These are phyloP conservation scores for Podiceps cristatus DNA, from an alignment of 2,113 vertebrate species.

Conservation along the genomic window DNA sequence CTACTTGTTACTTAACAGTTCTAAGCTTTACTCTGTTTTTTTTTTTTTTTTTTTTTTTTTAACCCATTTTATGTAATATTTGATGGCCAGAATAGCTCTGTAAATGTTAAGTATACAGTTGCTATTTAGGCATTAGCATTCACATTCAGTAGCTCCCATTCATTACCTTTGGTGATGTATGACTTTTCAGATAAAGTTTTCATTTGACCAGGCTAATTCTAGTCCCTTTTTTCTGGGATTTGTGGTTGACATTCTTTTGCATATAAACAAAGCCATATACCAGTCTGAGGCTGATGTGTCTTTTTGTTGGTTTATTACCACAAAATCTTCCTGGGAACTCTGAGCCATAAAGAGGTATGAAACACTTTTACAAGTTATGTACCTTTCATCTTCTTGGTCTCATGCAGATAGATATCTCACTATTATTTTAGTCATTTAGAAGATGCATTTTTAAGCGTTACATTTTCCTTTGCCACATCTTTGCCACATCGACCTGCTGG, in stretches of 20 bases:
- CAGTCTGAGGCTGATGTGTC: neutral
- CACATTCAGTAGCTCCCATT: neutral
- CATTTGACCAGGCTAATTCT: neutral
- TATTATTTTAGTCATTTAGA: neutral
- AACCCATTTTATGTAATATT: neutral
- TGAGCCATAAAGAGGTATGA: neutral
- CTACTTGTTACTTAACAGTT: neutral
- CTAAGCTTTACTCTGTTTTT: neutral
- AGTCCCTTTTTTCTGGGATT: neutral
- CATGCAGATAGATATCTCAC: neutral
- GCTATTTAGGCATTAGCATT: neutral
- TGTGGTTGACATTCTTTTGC: neutral
- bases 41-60: neutral
- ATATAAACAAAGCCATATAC: neutral
- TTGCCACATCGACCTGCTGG: no score
- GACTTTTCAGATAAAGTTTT: conserved; percentile 8
- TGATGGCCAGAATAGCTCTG: neutral
- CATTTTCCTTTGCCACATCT: neutral
- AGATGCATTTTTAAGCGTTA: neutral
- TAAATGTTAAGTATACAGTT: neutral
- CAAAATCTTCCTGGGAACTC: neutral
- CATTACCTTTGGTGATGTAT: neutral
- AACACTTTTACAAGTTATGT: neutral
- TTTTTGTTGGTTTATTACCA: neutral
- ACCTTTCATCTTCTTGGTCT: neutral